Evolutionary conservation across 2,797 vertebrate species (phyloP).

Genomic region (Morus bassanus): DNA sequence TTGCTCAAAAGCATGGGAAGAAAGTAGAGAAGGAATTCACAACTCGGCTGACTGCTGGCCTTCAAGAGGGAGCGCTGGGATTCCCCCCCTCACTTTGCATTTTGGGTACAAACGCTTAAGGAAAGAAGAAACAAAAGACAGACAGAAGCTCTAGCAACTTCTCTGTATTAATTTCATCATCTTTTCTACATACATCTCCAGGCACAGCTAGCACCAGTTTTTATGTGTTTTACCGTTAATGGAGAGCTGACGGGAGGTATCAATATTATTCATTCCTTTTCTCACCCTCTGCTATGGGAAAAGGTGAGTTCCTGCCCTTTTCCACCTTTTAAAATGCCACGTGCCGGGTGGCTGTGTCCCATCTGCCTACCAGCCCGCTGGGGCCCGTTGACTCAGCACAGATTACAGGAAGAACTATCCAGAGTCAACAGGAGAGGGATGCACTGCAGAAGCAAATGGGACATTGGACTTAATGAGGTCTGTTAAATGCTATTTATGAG

Average conservation of each 20-base stretch:
- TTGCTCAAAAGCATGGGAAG: slow-evolving; percentile 12
- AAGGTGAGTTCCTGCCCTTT: not conserved
- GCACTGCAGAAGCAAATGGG: not conserved
- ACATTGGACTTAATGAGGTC: not conserved
- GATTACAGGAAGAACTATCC: not conserved
- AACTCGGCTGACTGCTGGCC: not conserved
- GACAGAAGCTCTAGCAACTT: not conserved
- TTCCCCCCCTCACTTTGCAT: not conserved
- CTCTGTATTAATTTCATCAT: not conserved
- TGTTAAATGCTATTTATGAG: not conserved
- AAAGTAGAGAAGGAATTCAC: not conserved
- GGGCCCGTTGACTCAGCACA: not conserved
- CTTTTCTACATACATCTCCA: not conserved
- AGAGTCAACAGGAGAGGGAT: not conserved
- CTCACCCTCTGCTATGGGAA: not conserved
- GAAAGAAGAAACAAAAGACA: not conserved
- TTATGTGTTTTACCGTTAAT: not conserved
- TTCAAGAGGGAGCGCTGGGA: not conserved
- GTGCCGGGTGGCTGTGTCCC: not conserved
- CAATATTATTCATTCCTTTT: not conserved
- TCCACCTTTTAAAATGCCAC: not conserved
- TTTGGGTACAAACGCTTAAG: slow-evolving; percentile 47
- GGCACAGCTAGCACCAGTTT: not conserved
- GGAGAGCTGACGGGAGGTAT: not conserved
- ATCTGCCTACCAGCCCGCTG: not conserved